Base-by-base conservation (phyloP, 2,113 vertebrate species). In the Epinephelus moara region DNA sequence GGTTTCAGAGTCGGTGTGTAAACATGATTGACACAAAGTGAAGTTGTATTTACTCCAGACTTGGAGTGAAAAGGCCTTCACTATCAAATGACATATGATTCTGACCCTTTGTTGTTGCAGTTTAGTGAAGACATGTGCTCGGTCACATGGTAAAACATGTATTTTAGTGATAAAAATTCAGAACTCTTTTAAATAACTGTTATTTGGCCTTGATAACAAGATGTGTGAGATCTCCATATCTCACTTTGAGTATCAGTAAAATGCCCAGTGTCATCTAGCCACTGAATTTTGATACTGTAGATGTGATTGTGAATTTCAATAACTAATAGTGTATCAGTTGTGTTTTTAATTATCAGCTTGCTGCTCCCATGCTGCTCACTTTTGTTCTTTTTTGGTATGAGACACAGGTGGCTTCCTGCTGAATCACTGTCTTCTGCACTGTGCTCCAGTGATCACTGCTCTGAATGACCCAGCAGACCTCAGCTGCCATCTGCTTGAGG, bases 331-430 rank as follows among this genome's bases (percentile, higher is more conserved):
- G 9, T 40, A 12, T 61, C 17, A 27, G 15, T 70, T 75, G 30
- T 71, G 57, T 56, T 69, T 40, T 15, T 11, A n/a, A 47, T 72
- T 21, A 59, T 61, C 70, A 55, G 21, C 21, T 63, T 52, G 4
- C 37, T 63, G 11, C 56, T 42, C 30, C 30, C 40, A 21, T 56
- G 70, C 45, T 61, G 70, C 70, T 79, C 9, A 21, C 6, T 60
- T 53, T 60, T 70, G 52, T 69, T 71, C 63, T 84, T 66, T 72
- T 78, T 63, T 49, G 52, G 62, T 66, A 21, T 13, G 49, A 86
- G 67, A 84, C 80, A 74, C 86, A 91, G 81, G 85, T 93, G 92
- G 80, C 84, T 47, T 61, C 33, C 80, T 89, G 76, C 75, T 78
- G 85, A 83, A 71, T 89, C 78, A 84, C 77, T 83, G 81, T 80